Evolutionary conservation across 2,113 vertebrate species (phyloP).

Genomic region (Ardeotis arabs): DNA sequence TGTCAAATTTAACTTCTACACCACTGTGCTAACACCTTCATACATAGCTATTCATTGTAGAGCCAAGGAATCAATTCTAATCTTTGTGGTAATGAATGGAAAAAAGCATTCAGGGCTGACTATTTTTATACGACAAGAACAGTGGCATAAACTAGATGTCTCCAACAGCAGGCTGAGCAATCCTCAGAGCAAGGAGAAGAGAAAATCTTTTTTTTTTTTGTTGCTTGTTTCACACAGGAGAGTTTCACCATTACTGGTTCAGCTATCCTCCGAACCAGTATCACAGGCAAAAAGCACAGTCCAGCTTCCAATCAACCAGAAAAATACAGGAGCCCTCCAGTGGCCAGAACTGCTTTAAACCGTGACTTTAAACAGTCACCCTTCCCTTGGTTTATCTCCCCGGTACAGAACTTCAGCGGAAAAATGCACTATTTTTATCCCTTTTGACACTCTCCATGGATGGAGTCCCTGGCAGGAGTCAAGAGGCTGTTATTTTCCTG

Average conservation of each 20-base stretch:
- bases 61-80: too few relatives aligned
- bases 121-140: too few relatives aligned
- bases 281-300: background rate
- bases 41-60: too few relatives aligned
- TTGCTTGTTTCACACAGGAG: too few relatives aligned
- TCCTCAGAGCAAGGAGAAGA: too few relatives aligned
- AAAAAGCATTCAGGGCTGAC: too few relatives aligned
- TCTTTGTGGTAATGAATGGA: too few relatives aligned
- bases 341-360: background rate
- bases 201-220: too few relatives aligned
- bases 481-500: background rate
- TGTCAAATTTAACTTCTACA: background rate
- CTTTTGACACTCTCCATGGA: background rate
- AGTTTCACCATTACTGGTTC: too few relatives aligned
- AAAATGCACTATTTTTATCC: background rate
- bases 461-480: background rate
- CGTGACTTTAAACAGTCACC: background rate
- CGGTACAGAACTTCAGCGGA: background rate
- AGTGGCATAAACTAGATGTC: too few relatives aligned
- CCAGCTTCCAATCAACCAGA: background rate
- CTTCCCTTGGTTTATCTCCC: background rate
- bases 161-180: too few relatives aligned
- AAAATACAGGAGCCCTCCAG: slow-evolving; percentile 31
- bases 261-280: background rate
- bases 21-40: too few relatives aligned